Conservation (phyloP, 2,797 vertebrate species). For the Macrochelys suwanniensis region DNA sequence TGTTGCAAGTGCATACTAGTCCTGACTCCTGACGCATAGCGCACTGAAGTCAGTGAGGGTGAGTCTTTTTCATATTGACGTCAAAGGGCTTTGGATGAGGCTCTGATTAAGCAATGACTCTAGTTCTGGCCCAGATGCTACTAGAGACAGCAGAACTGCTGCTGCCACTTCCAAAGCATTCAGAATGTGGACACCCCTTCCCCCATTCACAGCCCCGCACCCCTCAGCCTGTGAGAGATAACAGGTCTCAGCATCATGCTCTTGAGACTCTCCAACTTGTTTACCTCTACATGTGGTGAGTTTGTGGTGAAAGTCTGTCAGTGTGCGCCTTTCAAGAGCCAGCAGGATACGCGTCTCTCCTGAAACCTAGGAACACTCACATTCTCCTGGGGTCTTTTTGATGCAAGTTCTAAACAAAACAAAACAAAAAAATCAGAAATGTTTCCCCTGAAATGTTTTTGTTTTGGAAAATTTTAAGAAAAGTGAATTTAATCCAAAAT, state of each 20-base stretch:
- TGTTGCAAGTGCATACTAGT: too few species aligned
- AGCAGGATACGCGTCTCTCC: background rate
- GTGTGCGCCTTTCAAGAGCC: background rate
- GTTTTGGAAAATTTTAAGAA: background rate
- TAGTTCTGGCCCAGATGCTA: background rate
- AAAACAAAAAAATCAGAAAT: background rate
- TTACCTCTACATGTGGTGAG: background rate
- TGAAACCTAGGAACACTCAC: fast-evolving
- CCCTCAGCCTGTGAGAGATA: too few species aligned
- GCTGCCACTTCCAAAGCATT: background rate
- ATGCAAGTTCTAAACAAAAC: background rate
- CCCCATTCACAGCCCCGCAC: too few species aligned
- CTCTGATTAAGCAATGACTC: background rate
- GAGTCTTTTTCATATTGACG: background rate
- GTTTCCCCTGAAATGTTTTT: background rate
- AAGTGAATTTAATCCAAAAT: background rate
- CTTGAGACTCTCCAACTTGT: too few species aligned
- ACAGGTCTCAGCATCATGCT: too few species aligned
- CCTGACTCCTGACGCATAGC: background rate
- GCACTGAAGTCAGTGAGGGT: background rate
- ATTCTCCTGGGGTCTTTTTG: background rate
- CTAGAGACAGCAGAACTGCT: background rate
- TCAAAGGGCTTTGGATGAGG: background rate
- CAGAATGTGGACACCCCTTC: too few species aligned
- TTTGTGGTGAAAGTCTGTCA: background rate